These are phyloP conservation scores for Erinaceus europaeus DNA, from an alignment of 2,113 vertebrate genomes.

Conservation along the genomic window DNA sequence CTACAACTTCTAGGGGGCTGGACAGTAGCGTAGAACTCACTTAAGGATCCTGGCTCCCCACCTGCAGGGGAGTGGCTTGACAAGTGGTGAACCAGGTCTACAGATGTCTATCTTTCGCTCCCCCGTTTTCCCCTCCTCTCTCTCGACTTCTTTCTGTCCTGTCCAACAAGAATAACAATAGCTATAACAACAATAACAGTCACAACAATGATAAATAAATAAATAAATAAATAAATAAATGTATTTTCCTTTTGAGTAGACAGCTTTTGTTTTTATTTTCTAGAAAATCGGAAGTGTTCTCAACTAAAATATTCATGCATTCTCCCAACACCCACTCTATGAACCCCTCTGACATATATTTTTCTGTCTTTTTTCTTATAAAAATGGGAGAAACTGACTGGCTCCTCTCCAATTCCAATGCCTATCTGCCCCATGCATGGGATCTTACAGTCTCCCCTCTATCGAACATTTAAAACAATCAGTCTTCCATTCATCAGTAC, in stretches of 20 bases:
- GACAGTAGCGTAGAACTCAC: no score
- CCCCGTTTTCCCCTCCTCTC: no score
- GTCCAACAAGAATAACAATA: no score
- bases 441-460: not conserved
- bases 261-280: not conserved
- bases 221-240: no score
- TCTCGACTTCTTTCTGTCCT: no score
- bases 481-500: not conserved
- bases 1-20: no score
- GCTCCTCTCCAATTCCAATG: not conserved
- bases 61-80: no score
- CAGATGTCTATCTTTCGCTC: no score
- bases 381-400: not conserved
- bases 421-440: not conserved
- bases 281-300: not conserved
- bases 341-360: not conserved
- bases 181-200: no score
- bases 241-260: not conserved
- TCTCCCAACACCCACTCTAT: rapidly evolving
- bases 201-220: no score
- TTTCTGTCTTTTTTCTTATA: not conserved
- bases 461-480: not conserved
- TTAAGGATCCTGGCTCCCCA: no score
- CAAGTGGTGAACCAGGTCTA: no score
- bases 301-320: not conserved